Evolutionary conservation across 2,113 vertebrate genomes (phyloP).

Genomic region (Phodopus roborovskii): DNA sequence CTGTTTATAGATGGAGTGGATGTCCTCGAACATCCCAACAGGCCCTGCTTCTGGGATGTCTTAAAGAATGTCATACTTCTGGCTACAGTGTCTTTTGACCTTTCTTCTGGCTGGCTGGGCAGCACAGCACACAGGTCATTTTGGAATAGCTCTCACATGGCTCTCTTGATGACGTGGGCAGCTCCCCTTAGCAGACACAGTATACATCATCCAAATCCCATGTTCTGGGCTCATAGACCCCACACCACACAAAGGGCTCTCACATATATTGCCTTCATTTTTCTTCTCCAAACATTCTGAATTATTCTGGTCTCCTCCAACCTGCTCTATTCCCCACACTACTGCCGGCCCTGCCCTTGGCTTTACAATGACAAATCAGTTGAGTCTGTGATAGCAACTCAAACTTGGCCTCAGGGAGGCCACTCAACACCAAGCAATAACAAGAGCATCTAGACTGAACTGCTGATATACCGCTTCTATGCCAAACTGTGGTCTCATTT

Average conservation of each 20-base stretch:
- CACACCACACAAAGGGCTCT: not conserved
- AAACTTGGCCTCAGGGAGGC: conserved; percentile 7
- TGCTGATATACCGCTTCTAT: fast-evolving
- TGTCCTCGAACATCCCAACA: no score
- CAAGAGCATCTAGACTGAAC: not conserved
- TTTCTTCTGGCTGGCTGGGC: not conserved
- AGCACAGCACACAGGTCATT: not conserved
- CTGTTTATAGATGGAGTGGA: not conserved
- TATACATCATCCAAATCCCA: not conserved
- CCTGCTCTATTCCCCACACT: not conserved
- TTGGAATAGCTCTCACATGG: not conserved
- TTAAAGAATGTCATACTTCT: not conserved
- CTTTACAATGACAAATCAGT: conserved; percentile 41
- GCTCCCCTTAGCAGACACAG: not conserved
- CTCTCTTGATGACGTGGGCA: not conserved
- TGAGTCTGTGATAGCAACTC: not conserved
- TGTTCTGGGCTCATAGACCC: not conserved
- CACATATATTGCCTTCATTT: not conserved
- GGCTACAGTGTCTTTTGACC: not conserved
- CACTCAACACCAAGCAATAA: not conserved
- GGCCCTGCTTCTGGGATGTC: not conserved
- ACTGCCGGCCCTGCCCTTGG: not conserved
- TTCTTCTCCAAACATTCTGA: conserved; percentile 25
- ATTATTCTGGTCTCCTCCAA: not conserved
- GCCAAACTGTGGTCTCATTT: not conserved